Evolutionary conservation across 2,888 invertebrate species (phyloP).

Genomic region (Apodemia mormo): DNA sequence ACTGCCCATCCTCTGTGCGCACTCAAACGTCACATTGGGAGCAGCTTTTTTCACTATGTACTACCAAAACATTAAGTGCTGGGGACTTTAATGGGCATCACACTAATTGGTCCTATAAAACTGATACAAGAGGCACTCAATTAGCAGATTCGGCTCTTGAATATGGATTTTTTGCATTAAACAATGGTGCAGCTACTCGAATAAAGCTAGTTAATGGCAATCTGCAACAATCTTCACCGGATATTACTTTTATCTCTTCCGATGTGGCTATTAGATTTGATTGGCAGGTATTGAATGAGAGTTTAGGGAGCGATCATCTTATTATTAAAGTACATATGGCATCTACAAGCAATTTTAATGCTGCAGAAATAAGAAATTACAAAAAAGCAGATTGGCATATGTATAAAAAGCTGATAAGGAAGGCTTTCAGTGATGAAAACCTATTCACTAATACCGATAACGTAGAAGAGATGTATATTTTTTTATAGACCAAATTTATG

Average conservation of each 20-base stretch:
- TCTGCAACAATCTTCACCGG: conserved; percentile 11
- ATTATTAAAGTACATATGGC: not conserved
- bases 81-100: conserved; percentile 28
- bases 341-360: not conserved
- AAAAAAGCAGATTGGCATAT: not conserved
- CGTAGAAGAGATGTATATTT: not conserved
- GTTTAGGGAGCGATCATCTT: not conserved
- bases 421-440: not conserved
- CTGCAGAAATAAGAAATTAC: not conserved
- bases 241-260: conserved; percentile 8
- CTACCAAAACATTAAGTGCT: conserved; percentile 9
- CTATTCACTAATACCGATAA: not conserved
- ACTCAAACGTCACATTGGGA: conserved; percentile 23
- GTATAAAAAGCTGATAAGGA: not conserved
- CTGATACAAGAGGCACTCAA: conserved; percentile 23
- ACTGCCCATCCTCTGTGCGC: conserved; percentile 23
- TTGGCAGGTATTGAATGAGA: conserved; percentile 2
- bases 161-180: conserved; percentile 16
- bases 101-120: conserved; percentile 18
- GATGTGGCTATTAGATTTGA: conserved; percentile 9
- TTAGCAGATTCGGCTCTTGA: conserved; percentile 16
- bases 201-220: conserved; percentile 12
- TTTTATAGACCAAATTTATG: not conserved
- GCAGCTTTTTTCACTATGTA: conserved; percentile 17
- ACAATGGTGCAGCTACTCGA: conserved; percentile 8